These are phyloP conservation scores for Cherax quadricarinatus DNA, from an alignment of 1,140 invertebrate genomes.

Conservation along the genomic window DNA sequence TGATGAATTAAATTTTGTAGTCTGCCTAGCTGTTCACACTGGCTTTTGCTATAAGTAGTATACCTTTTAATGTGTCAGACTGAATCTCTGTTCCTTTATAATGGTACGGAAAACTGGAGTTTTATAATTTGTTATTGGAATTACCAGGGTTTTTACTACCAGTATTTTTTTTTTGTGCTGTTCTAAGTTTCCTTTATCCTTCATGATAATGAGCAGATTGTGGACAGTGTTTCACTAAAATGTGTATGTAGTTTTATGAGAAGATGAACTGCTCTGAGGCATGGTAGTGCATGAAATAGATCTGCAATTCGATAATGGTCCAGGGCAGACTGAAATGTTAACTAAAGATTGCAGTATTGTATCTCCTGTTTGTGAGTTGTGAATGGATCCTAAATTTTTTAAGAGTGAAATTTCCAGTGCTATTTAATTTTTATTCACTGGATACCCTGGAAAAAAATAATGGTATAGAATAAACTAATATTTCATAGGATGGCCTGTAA, in stretches of 20 bases:
- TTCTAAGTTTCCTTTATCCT: no score
- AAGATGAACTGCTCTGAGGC: no score
- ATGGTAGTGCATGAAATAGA: no score
- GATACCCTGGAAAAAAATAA: not conserved
- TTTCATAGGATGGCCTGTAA: not conserved
- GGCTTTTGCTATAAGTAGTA: not conserved
- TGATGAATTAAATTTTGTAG: not conserved
- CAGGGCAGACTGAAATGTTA: no score
- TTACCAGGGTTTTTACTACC: not conserved
- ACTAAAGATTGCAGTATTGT: no score
- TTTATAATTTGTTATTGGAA: not conserved
- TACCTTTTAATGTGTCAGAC: not conserved
- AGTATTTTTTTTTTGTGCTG: not conserved
- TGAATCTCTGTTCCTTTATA: not conserved
- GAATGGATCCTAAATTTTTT: not conserved
- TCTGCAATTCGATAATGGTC: no score
- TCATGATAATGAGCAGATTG: no score
- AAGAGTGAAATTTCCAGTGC: not conserved
- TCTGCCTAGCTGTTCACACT: not conserved
- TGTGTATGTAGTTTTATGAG: no score
- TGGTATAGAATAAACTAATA: not conserved
- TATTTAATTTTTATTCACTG: not conserved
- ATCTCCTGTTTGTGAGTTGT: not conserved
- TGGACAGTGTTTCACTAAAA: no score
- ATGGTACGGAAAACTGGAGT: not conserved